phyloP scores from a whole-genome alignment of 2,888 invertebrate genomes.

The Hirtodrosophila trivittata region DNA sequence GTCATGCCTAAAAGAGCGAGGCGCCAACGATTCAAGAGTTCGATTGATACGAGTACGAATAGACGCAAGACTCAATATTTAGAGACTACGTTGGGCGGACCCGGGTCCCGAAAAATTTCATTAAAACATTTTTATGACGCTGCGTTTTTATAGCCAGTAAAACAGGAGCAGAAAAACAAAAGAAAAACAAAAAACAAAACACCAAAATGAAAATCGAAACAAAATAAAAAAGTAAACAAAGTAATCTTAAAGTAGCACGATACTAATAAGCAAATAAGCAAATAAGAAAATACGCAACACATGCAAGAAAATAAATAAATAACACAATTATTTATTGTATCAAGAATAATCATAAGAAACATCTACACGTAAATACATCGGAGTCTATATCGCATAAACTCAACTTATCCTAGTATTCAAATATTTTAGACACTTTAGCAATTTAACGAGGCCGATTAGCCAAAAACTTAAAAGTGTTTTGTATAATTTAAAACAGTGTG shows the following conservation, averaged over 20 bases:
- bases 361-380: too few species aligned
- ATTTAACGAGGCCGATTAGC: too few species aligned
- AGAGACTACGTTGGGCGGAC: constrained; percentile 7
- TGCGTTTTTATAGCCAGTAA: constrained; percentile 66
- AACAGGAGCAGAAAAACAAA: constrained; percentile 30
- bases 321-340: constrained; percentile 2
- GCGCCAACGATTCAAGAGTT: constrained; percentile 55
- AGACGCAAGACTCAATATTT: constrained; percentile 13
- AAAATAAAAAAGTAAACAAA: constrained; percentile 36
- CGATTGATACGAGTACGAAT: constrained; percentile 22
- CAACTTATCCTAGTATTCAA: too few species aligned
- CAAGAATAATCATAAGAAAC: not conserved
- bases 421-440: too few species aligned
- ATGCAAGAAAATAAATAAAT: too few species aligned
- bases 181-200: constrained; percentile 23
- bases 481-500: too few species aligned
- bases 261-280: constrained; percentile 2
- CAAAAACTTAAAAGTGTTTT: too few species aligned
- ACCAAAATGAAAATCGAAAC: constrained; percentile 22
- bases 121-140: constrained; percentile 66
- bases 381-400: too few species aligned
- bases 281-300: constrained; percentile 23
- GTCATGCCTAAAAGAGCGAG: constrained; percentile 65
- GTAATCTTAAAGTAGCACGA: constrained; percentile 7
- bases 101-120: constrained; percentile 50